A percentile compares a stretch with the other conserved stretches of the same genome.
phyloP scores from a whole-genome alignment of 2,888 invertebrate genomes.

The Melinaea menophilus region DNA sequence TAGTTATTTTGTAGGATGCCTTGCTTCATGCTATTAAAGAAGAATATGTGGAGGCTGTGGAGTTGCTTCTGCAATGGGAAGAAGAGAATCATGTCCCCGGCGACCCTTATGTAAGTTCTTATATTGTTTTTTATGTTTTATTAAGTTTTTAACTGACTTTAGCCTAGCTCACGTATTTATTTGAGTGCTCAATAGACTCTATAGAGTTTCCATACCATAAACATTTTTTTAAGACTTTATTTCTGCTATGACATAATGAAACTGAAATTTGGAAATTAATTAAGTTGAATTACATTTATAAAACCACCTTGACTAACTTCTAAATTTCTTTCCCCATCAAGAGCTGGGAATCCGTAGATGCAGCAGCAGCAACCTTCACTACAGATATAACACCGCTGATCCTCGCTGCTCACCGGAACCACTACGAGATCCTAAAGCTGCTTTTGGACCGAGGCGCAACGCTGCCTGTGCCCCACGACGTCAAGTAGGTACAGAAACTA shows the following conservation, averaged over 20 bases:
- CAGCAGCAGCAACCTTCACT: slow-evolving; percentile 90
- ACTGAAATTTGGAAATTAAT: no score
- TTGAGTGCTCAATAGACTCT: no score
- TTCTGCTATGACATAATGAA: no score
- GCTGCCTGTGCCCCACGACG: slow-evolving; percentile 94
- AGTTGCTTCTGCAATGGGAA: slow-evolving; percentile 93
- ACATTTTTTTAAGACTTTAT: no score
- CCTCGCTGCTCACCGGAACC: slow-evolving; percentile 96
- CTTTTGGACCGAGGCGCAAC: slow-evolving; percentile 95
- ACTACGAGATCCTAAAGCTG: slow-evolving; percentile 97
- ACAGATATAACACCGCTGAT: slow-evolving; percentile 97
- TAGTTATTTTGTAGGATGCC: slow-evolving; percentile 81
- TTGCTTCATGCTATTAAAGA: slow-evolving; percentile 97
- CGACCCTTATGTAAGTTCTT: slow-evolving; percentile 84
- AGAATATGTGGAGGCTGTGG: slow-evolving; percentile 98
- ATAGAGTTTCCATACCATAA: no score
- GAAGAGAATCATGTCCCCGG: slow-evolving; percentile 87
- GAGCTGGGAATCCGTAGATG: slow-evolving; percentile 93
- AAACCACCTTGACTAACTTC: not conserved
- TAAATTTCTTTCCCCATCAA: slow-evolving; percentile 28
- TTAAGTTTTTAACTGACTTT: no score
- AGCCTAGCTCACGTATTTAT: no score
- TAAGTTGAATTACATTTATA: no score
- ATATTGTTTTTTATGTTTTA: no score
- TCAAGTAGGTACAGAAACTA: slow-evolving; percentile 81